Evolutionary conservation across 2,888 invertebrate genomes (phyloP).

Genomic region (Troides aeacus): DNA sequence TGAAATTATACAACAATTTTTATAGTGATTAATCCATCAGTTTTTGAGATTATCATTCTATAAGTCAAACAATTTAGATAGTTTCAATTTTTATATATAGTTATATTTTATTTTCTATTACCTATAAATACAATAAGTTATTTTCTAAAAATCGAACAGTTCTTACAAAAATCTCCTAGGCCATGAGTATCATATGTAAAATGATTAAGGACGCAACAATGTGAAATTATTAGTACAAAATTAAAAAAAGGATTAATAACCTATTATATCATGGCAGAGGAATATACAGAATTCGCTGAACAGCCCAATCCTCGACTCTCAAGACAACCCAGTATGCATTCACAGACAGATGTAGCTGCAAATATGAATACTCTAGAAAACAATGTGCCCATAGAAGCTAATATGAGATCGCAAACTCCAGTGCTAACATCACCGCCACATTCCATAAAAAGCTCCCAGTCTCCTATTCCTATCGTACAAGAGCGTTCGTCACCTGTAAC

Average conservation of each 20-base stretch:
- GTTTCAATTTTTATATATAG: too few species aligned
- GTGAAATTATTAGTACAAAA: slow-evolving; percentile 42
- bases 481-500: slow-evolving; percentile 8
- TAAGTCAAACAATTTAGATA: too few species aligned
- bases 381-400: not conserved
- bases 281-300: slow-evolving; percentile 28
- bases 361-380: slow-evolving; percentile 5
- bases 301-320: slow-evolving; percentile 25
- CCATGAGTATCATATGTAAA: slow-evolving; percentile 42
- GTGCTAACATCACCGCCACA: slow-evolving; percentile 10
- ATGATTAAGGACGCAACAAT: slow-evolving; percentile 34
- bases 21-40: too few species aligned
- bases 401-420: not conserved
- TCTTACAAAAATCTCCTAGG: slow-evolving; percentile 47
- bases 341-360: slow-evolving; percentile 26
- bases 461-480: slow-evolving; percentile 6
- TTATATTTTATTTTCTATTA: not conserved
- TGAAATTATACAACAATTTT: too few species aligned
- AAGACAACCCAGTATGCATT: slow-evolving; percentile 32
- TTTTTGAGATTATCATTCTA: too few species aligned
- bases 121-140: not conserved
- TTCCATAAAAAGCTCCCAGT: slow-evolving; percentile 29
- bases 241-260: slow-evolving; percentile 25
- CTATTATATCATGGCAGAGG: slow-evolving; percentile 35
- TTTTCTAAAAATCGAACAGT: slow-evolving; percentile 15